phyloP scores from a whole-genome alignment of 2,888 invertebrate genomes.

The Synanthedon formicaeformis region DNA sequence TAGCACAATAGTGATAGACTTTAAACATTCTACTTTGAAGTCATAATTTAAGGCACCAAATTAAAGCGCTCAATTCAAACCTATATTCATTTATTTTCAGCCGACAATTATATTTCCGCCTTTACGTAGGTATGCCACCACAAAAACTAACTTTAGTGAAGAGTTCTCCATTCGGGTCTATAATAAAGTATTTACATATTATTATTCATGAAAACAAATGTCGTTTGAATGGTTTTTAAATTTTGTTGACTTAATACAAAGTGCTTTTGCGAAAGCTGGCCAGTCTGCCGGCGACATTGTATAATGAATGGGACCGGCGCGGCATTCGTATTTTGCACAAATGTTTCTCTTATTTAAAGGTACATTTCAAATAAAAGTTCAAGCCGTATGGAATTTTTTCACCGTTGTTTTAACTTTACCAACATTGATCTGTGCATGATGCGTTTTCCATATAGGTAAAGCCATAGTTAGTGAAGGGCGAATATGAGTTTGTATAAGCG shows the following conservation, averaged over 20 bases:
- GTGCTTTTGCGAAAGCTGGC: slow-evolving; percentile 54
- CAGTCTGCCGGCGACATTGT: slow-evolving; percentile 43
- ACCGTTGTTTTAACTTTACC: too few species aligned
- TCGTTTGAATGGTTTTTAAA: slow-evolving; percentile 58
- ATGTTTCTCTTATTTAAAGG: slow-evolving; percentile 47
- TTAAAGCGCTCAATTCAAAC: too few species aligned
- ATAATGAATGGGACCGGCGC: slow-evolving; percentile 45
- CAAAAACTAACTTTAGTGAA: not conserved
- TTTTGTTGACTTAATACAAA: slow-evolving; percentile 66
- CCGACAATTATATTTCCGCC: too few species aligned
- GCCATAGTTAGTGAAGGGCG: not conserved
- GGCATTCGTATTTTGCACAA: slow-evolving; percentile 34
- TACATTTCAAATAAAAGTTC: slow-evolving; percentile 21
- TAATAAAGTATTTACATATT: slow-evolving; percentile 59
- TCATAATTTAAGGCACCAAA: too few species aligned
- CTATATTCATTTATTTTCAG: too few species aligned
- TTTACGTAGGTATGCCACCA: not conserved
- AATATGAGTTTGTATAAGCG: not conserved
- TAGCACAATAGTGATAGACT: too few species aligned
- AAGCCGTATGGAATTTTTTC: slow-evolving; percentile 11
- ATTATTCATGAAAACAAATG: slow-evolving; percentile 66
- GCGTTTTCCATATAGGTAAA: not conserved
- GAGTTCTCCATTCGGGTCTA: slow-evolving; percentile 14
- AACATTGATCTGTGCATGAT: not conserved
- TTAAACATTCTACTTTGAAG: too few species aligned